Base-by-base conservation (phyloP, 2,888 invertebrate genomes). In the Epiblema foenella region DNA sequence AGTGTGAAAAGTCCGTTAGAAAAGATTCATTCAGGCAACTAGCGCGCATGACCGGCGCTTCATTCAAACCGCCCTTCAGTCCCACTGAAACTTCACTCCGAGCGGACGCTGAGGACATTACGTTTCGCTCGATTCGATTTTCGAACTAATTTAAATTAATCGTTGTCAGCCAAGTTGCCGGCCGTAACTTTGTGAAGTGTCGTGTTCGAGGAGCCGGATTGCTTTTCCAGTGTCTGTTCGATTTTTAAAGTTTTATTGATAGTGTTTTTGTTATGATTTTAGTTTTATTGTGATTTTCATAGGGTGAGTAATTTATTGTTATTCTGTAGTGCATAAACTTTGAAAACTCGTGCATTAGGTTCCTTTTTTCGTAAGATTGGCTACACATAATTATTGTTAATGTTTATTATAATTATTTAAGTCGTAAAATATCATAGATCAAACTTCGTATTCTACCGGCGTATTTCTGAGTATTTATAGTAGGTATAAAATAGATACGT, bases 21-120 rank as follows among this genome's bases (percentile, higher is more conserved):
- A 82, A 83, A 80, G 77, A 79, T 85, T 81, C 78, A 77, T 78
- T 83, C 75, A 80, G 81, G 77, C 69, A 74, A 73, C 68, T 74
- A 83, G 77, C 78, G 89, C 89, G 89, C 92, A 91, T 90, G 90
- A 87, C 81, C 87, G 87, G 73, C 67, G 79, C 77, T 83, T 81
- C 89, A 89, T 89, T 89, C 86, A 89, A 82, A 77, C 81, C 87
- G 80, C 85, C 83, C 87, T 89, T 85, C 91, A 92, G 91, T 91
- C 82, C 83, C 83, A 75, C 87, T 88, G 86, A 85, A 89, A 87
- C 83, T 83, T 80, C 82, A 83, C 77, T 82, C 80, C 76, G 87
- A 81, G 79, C 87, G 88, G 88, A 85, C 91, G 92, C 87, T 84
- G 83, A 79, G 77, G 77, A 80, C 84, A 81, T 73, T 83, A 84